phyloP scores from a whole-genome alignment of 2,797 vertebrate genomes.

The Danio kyathit region DNA sequence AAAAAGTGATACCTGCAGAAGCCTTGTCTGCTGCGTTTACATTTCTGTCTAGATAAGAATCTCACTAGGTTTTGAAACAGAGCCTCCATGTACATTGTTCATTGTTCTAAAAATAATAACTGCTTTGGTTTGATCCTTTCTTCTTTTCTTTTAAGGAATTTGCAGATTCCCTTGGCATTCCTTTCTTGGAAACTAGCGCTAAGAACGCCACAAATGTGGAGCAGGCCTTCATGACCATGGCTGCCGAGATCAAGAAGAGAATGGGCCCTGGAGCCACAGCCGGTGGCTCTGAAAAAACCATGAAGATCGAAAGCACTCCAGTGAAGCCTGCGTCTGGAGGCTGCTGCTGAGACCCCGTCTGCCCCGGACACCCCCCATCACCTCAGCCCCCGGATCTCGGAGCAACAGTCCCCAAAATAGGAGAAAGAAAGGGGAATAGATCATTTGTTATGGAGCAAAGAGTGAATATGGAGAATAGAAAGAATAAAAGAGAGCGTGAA shows the following conservation, averaged over 20 bases:
- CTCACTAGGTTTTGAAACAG: background rate
- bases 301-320: slow-evolving; percentile 97
- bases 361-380: slow-evolving; percentile 60
- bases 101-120: slow-evolving; percentile 13
- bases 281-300: slow-evolving; percentile 93
- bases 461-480: slow-evolving; percentile 48
- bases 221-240: slow-evolving; percentile 99
- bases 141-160: slow-evolving; percentile 85
- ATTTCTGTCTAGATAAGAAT: too few species aligned
- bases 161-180: slow-evolving; percentile 96
- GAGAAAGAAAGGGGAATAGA: slow-evolving; percentile 59
- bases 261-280: slow-evolving; percentile 97
- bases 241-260: slow-evolving; percentile 98
- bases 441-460: slow-evolving; percentile 59
- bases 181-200: slow-evolving; percentile 99
- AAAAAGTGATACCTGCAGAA: too few species aligned
- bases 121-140: background rate
- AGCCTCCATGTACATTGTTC: background rate
- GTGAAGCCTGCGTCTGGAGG: slow-evolving; percentile 96
- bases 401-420: slow-evolving; percentile 53
- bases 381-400: slow-evolving; percentile 46
- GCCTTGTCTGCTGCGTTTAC: too few species aligned
- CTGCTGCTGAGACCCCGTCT: slow-evolving; percentile 91
- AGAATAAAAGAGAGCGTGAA: slow-evolving; percentile 75
- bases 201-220: slow-evolving; percentile 99